Percentiles rank a stretch among this genome's conserved stretches.
Conservation (phyloP, 2,797 vertebrate species). For the Fistularia commersonii region DNA sequence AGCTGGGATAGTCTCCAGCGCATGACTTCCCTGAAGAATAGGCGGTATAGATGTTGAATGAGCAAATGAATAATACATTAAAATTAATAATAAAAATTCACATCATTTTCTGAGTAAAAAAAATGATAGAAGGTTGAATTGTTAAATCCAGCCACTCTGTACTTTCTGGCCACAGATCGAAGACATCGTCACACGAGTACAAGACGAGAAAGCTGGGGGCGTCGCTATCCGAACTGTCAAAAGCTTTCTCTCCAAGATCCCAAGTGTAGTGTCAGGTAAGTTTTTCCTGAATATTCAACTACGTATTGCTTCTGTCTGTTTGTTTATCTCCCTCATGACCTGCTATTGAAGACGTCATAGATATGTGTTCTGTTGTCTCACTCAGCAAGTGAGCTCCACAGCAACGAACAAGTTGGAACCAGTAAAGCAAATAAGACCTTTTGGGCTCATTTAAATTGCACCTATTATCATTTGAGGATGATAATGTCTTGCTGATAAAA, state of each 20-base stretch:
- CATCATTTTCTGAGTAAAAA: too few species aligned
- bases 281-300: neutral
- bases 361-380: neutral
- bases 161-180: conserved; percentile 81
- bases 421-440: conserved; percentile 57
- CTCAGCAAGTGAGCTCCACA: too few species aligned
- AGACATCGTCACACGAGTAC: conserved; percentile 89
- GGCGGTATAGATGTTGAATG: too few species aligned
- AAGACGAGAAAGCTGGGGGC: conserved; percentile 92
- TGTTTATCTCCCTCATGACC: neutral
- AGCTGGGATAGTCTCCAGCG: too few species aligned
- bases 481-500: conserved; percentile 47
- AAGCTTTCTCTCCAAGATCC: conserved; percentile 97
- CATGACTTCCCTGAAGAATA: too few species aligned
- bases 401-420: conserved; percentile 14
- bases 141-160: conserved; percentile 11
- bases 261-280: conserved; percentile 91
- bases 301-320: too few species aligned
- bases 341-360: neutral
- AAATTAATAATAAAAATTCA: too few species aligned
- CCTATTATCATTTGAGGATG: conserved; percentile 35
- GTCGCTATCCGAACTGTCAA: conserved; percentile 93
- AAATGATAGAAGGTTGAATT: neutral
- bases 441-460: conserved; percentile 53
- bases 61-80: too few species aligned